Percentiles rank a stretch among this genome's conserved stretches.
Conservation (phyloP, 2,113 vertebrate species). For the Platanista minor region DNA sequence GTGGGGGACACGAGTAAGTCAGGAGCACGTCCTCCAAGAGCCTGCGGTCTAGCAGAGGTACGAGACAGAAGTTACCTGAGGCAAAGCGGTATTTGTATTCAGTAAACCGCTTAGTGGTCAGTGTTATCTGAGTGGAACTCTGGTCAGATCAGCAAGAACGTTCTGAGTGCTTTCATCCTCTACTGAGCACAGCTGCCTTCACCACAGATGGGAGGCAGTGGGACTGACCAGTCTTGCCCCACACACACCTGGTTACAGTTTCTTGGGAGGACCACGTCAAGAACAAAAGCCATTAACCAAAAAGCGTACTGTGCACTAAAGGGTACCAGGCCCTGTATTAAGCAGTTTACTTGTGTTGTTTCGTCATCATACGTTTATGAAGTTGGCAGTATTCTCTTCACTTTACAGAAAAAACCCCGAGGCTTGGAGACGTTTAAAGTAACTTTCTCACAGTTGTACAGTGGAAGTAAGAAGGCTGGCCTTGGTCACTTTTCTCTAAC, state of each 20-base stretch:
- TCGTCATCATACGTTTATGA: background rate
- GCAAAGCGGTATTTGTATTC: background rate
- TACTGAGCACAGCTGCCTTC: background rate
- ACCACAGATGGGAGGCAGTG: no score
- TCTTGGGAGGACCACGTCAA: background rate
- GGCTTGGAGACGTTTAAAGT: background rate
- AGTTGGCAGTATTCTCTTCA: background rate
- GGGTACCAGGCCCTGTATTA: background rate
- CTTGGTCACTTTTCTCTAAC: background rate
- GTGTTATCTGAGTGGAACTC: background rate
- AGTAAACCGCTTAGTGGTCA: background rate
- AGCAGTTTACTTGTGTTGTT: background rate
- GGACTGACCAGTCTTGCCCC: background rate
- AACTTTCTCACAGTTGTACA: background rate
- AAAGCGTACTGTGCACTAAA: background rate
- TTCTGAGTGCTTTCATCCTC: background rate
- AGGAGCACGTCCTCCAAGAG: background rate
- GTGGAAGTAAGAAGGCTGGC: background rate
- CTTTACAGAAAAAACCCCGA: background rate
- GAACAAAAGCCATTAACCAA: background rate
- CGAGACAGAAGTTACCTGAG: background rate
- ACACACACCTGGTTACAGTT: background rate
- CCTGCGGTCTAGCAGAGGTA: background rate
- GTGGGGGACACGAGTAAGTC: background rate
- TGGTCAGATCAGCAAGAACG: background rate